Conservation (phyloP, 2,888 invertebrate species). For the Meteorus colon region DNA sequence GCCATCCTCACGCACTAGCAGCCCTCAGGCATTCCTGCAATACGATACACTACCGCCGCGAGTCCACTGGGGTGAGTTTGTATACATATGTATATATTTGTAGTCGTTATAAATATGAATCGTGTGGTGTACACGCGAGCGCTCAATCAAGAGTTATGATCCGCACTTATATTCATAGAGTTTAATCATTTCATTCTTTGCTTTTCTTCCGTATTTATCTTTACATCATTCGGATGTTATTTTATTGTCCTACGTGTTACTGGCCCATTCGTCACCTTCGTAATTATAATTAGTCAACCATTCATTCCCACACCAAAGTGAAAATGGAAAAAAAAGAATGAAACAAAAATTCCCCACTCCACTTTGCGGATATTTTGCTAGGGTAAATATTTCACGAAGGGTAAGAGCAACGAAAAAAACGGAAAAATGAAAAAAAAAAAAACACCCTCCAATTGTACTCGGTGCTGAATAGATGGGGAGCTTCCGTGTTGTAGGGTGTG, state of each 20-base stretch:
- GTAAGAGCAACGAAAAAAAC: background rate
- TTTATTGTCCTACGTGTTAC: background rate
- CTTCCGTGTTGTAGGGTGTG: background rate
- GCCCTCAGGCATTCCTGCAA: slow-evolving; percentile 10
- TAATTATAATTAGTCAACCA: background rate
- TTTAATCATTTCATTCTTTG: background rate
- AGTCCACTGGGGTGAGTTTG: slow-evolving; percentile 20
- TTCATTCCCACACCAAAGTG: background rate
- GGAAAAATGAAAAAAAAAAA: background rate
- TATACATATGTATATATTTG: background rate
- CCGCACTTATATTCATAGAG: background rate
- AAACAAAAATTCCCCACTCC: background rate
- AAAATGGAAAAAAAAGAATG: background rate
- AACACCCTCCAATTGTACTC: background rate
- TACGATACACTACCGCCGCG: slow-evolving; percentile 1
- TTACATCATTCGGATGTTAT: background rate
- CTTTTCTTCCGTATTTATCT: background rate
- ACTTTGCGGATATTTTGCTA: background rate
- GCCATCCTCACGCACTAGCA: slow-evolving; percentile 30
- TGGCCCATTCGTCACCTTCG: background rate
- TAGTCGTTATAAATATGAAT: background rate
- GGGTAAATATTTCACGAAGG: slow-evolving; percentile 1
- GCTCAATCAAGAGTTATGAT: background rate
- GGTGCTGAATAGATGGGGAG: background rate
- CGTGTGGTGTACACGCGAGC: background rate